These are phyloP conservation scores for Hippolais icterina DNA, from an alignment of 2,113 vertebrate genomes.

Conservation along the genomic window DNA sequence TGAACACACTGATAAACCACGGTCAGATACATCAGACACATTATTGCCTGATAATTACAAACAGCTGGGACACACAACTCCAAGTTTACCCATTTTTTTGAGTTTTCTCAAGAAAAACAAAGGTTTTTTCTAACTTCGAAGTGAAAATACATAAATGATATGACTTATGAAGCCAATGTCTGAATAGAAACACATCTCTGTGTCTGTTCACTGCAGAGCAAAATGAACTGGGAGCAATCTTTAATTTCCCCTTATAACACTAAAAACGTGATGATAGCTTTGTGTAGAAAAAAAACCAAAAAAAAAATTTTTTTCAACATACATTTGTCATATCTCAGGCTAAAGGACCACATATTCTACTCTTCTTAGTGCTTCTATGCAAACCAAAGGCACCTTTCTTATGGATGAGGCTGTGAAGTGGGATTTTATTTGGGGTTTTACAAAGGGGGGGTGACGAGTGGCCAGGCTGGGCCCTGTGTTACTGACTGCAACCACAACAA, in stretches of 20 bases:
- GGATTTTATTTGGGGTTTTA: background rate
- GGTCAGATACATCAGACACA: background rate
- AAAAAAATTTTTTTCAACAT: background rate
- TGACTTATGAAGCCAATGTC: background rate
- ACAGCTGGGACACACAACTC: background rate
- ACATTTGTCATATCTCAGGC: background rate
- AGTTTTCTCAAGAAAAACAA: background rate
- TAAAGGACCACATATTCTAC: background rate
- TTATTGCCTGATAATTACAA: background rate
- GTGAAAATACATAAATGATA: background rate
- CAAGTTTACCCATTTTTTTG: background rate
- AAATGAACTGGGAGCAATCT: background rate
- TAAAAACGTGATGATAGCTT: background rate
- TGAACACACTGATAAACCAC: background rate
- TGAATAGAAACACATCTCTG: background rate
- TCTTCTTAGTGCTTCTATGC: background rate
- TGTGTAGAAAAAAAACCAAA: background rate
- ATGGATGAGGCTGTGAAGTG: background rate
- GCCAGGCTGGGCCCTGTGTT: background rate
- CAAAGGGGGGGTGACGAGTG: background rate
- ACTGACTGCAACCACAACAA: background rate
- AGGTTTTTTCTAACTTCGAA: background rate
- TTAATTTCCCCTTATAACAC: background rate
- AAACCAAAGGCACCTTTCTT: conserved; percentile 18
- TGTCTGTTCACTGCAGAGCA: background rate